phyloP scores from a whole-genome alignment of 2,888 invertebrate species.

The Branchellion lobata region DNA sequence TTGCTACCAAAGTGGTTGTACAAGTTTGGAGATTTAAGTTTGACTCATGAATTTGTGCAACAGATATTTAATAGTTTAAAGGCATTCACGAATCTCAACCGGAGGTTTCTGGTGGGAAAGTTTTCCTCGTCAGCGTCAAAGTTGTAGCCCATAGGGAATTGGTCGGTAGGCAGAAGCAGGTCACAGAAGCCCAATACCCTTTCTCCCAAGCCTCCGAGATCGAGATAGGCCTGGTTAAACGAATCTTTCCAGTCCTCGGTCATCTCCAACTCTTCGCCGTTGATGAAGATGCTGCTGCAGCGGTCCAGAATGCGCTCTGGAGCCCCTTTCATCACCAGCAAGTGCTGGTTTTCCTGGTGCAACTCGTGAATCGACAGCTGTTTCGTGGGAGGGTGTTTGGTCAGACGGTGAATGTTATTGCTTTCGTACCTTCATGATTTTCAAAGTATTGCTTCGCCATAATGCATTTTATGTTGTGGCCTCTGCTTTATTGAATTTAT shows the following conservation, averaged over 20 bases:
- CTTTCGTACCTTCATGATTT: not conserved
- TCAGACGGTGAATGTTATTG: no score
- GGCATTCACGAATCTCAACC: slow-evolving; percentile 62
- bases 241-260: slow-evolving; percentile 92
- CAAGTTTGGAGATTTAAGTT: no score
- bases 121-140: slow-evolving; percentile 75
- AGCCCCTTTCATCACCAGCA: slow-evolving; percentile 84
- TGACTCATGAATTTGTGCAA: no score
- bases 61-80: no score
- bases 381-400: no score
- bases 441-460: no score
- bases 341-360: slow-evolving; percentile 59
- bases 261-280: slow-evolving; percentile 84
- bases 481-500: no score
- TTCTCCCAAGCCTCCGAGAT: slow-evolving; percentile 81
- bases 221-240: slow-evolving; percentile 80
- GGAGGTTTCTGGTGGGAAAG: slow-evolving; percentile 76
- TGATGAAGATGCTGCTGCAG: slow-evolving; percentile 83
- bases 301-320: slow-evolving; percentile 88
- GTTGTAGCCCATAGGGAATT: slow-evolving; percentile 88
- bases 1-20: no score
- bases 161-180: slow-evolving; percentile 81
- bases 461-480: no score
- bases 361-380: slow-evolving; percentile 89
- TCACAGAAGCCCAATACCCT: slow-evolving; percentile 91